Percentiles rank a stretch among this genome's conserved stretches.
phyloP scores from a whole-genome alignment of 92 coral and sea anemone genomes.

The Porites rus region DNA sequence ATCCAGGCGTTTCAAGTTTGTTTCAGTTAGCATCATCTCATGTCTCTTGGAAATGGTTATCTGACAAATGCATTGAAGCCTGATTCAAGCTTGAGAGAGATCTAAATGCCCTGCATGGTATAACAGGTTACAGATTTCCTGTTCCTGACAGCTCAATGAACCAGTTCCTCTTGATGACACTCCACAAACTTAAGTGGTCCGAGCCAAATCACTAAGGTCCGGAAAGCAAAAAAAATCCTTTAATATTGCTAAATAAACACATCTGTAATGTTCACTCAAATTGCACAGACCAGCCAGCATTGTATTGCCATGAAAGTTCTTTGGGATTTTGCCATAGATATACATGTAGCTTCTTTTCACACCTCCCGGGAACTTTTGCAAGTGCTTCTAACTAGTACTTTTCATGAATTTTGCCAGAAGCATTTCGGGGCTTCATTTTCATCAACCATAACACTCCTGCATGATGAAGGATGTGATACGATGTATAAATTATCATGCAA shows the following conservation, averaged over 20 bases:
- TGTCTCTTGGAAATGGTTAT: conserved; percentile 4
- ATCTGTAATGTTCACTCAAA: too few relatives aligned
- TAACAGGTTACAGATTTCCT: neutral
- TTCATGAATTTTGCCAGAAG: too few relatives aligned
- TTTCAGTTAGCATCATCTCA: conserved; percentile 1
- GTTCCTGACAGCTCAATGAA: conserved; percentile 11
- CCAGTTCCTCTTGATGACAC: conserved; percentile 3
- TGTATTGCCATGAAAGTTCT: too few relatives aligned
- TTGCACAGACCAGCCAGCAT: too few relatives aligned
- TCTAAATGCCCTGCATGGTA: neutral
- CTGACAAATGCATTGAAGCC: neutral
- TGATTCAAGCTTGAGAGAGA: neutral
- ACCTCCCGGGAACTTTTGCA: too few relatives aligned
- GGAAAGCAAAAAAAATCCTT: conserved; percentile 24
- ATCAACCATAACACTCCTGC: too few relatives aligned
- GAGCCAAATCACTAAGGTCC: conserved; percentile 24
- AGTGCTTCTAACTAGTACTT: too few relatives aligned
- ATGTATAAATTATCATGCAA: too few relatives aligned
- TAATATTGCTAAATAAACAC: conserved; percentile 18
- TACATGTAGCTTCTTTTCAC: too few relatives aligned
- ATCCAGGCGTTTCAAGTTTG: neutral
- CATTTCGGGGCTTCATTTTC: too few relatives aligned
- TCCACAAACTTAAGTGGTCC: conserved; percentile 31
- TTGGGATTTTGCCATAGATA: too few relatives aligned
- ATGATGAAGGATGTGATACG: too few relatives aligned